Evolutionary conservation across 2,888 invertebrate species (phyloP).

Genomic region (Patella depressa): DNA sequence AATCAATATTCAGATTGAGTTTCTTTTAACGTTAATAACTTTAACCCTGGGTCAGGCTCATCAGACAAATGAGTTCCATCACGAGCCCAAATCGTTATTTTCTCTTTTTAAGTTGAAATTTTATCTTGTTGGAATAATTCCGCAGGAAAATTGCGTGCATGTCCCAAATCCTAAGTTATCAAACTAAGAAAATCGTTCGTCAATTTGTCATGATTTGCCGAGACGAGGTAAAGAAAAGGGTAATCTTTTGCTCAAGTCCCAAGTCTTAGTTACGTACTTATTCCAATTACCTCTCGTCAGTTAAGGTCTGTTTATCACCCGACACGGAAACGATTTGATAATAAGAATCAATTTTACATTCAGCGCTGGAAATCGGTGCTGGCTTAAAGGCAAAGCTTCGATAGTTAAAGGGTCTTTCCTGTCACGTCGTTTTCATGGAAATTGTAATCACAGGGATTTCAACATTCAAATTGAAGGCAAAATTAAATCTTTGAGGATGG

Average conservation of each 20-base stretch:
- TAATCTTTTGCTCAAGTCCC: neutral
- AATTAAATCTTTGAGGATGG: constrained; percentile 9
- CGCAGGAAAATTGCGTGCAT: neutral
- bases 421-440: neutral
- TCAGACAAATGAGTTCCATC: neutral
- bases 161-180: neutral
- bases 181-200: neutral
- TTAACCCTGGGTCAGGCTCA: neutral
- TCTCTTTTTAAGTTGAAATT: neutral
- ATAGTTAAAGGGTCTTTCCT: constrained; percentile 9
- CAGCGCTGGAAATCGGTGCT: neutral
- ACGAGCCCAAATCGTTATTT: neutral
- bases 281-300: neutral
- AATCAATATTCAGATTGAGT: constrained; percentile 3
- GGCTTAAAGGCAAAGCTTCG: neutral
- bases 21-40: neutral
- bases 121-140: neutral
- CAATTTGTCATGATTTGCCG: constrained; percentile 2
- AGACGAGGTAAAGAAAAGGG: neutral
- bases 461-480: constrained; percentile 1
- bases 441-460: constrained; percentile 10
- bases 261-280: neutral
- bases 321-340: neutral
- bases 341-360: constrained; percentile 1
- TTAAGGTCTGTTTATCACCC: neutral